These are phyloP conservation scores for Myripristis murdjan DNA, from an alignment of 2,797 vertebrate genomes.

Conservation along the genomic window DNA sequence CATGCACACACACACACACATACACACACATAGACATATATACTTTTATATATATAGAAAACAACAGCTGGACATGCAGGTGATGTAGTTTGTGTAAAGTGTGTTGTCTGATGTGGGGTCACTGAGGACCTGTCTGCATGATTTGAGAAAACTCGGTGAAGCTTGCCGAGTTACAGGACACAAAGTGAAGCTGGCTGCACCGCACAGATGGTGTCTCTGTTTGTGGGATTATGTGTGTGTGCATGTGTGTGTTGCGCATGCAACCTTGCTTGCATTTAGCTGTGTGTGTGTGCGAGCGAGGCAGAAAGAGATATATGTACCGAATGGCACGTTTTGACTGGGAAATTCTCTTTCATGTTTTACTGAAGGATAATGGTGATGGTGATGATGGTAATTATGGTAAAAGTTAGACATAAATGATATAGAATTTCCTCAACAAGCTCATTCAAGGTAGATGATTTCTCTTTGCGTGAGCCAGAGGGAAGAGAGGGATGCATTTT, in stretches of 20 bases:
- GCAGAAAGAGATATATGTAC: neutral
- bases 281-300: neutral
- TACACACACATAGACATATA: constrained; percentile 16
- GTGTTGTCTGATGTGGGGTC: constrained; percentile 54
- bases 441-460: neutral
- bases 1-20: neutral
- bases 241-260: constrained; percentile 3
- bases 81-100: constrained; percentile 44
- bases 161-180: constrained; percentile 49
- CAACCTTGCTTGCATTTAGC: no score
- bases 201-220: constrained; percentile 49
- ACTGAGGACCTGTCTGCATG: constrained; percentile 48
- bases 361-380: no score
- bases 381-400: no score
- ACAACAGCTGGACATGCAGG: constrained; percentile 25
- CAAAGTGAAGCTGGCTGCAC: constrained; percentile 34
- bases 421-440: neutral
- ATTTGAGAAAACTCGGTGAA: constrained; percentile 50
- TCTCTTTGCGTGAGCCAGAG: no score
- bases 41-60: neutral
- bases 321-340: neutral
- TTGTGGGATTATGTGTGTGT: constrained; percentile 18
- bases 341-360: neutral
- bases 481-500: neutral
- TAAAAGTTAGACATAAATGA: no score